A percentile compares a stretch with the other conserved stretches of the same genome.
Conservation (phyloP, 2,797 vertebrate species). For the Urophycis tenuis region DNA sequence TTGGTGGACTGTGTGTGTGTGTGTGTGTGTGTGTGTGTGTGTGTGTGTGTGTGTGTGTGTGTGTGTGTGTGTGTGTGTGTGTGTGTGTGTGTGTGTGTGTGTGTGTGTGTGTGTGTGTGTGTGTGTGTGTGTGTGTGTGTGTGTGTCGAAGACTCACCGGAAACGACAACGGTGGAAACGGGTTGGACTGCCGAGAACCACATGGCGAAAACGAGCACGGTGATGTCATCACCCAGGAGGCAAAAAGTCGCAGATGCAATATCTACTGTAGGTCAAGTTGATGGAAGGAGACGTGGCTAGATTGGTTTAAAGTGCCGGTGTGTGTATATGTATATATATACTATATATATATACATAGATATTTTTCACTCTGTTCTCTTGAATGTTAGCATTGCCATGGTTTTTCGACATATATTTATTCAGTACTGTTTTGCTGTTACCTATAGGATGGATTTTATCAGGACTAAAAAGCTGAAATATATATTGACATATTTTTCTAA, state of each 20-base stretch:
- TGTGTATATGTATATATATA: slow-evolving; percentile 28
- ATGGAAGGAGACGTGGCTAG: slow-evolving; percentile 5
- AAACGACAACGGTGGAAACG: slow-evolving; percentile 1
- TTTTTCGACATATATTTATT: slow-evolving; percentile 27
- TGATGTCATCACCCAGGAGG: slow-evolving; percentile 12
- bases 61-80: too few species aligned
- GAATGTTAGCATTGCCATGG: slow-evolving; percentile 24
- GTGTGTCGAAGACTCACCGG: slow-evolving; percentile 3
- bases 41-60: too few species aligned
- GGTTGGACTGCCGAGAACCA: not conserved
- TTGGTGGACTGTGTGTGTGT: too few species aligned
- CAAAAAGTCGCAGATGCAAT: slow-evolving; percentile 41
- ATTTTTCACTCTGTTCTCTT: slow-evolving; percentile 38
- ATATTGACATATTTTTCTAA: slow-evolving; percentile 48
- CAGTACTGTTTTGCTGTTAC: slow-evolving; percentile 17
- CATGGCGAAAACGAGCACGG: not conserved
- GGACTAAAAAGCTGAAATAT: slow-evolving; percentile 14
- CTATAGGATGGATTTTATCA: slow-evolving; percentile 18
- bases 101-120: too few species aligned
- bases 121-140: too few species aligned
- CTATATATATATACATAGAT: slow-evolving; percentile 6
- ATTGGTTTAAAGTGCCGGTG: slow-evolving; percentile 35
- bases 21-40: too few species aligned
- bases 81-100: too few species aligned
- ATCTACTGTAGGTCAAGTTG: slow-evolving; percentile 31